Conservation (phyloP, 2,113 vertebrate genomes). For the Actenoides lindsayi region DNA sequence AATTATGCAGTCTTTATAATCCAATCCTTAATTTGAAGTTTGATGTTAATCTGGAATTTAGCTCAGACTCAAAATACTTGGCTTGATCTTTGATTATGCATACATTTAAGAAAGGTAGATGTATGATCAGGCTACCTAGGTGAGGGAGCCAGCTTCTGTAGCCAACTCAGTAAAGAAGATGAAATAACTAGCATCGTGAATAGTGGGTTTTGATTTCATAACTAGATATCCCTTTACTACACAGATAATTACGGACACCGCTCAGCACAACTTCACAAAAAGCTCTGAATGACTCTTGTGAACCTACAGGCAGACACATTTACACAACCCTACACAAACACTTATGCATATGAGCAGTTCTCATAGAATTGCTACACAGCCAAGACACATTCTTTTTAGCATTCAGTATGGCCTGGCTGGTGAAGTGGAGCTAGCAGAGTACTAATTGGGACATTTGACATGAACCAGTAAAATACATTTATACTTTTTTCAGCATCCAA, state of each 20-base stretch:
- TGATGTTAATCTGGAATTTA: neutral
- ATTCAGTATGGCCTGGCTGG: neutral
- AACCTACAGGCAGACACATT: neutral
- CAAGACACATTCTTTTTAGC: neutral
- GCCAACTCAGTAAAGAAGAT: neutral
- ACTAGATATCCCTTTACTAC: neutral
- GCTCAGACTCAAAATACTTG: neutral
- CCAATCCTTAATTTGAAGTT: neutral
- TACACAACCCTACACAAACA: neutral
- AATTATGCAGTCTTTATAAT: neutral
- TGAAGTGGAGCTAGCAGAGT: neutral
- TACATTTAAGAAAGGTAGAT: neutral
- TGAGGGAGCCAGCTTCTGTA: neutral
- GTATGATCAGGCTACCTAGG: neutral
- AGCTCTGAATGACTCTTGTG: neutral
- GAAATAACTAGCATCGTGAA: neutral
- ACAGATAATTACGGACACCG: neutral
- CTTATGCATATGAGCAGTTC: neutral
- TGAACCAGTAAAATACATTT: neutral
- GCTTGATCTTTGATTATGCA: neutral
- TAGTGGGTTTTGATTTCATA: neutral
- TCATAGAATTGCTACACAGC: neutral
- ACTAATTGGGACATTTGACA: constrained; percentile 24
- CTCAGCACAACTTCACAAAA: neutral
- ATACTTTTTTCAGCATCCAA: neutral